phyloP scores from a whole-genome alignment of 2,888 invertebrate species.

The Drosophila buzzatii region DNA sequence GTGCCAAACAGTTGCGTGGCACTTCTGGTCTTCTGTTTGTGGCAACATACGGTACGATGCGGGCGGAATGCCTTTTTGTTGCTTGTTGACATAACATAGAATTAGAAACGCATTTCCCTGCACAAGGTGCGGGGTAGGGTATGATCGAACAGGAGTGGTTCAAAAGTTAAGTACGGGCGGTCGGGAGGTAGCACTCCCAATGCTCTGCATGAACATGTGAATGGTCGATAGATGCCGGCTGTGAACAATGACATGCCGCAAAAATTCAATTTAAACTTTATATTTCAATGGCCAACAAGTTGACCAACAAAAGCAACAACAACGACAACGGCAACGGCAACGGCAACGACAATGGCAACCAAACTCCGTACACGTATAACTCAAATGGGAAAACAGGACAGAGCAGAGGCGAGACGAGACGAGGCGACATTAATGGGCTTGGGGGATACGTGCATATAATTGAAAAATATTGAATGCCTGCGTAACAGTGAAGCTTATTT shows the following conservation, averaged over 20 bases:
- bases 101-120: constrained; percentile 74
- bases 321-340: constrained; percentile 4
- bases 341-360: constrained; percentile 16
- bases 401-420: not conserved
- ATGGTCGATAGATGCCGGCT: constrained; percentile 48
- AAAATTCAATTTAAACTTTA: constrained; percentile 78
- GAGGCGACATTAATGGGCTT: constrained; percentile 6
- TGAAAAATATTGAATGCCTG: constrained; percentile 73
- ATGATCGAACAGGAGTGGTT: not conserved
- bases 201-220: constrained; percentile 17
- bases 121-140: constrained; percentile 41
- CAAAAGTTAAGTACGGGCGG: constrained; percentile 23
- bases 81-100: constrained; percentile 72
- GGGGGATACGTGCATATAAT: constrained; percentile 66
- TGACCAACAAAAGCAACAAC: constrained; percentile 29
- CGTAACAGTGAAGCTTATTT: constrained; percentile 49
- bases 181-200: not conserved
- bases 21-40: constrained; percentile 50
- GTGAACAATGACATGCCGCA: constrained; percentile 76
- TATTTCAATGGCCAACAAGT: constrained; percentile 68
- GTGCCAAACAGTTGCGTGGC: constrained; percentile 31
- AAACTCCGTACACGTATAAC: constrained; percentile 12
- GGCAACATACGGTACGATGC: constrained; percentile 25
- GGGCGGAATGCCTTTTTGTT: constrained; percentile 24
- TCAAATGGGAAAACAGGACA: not conserved